Conservation (phyloP, 2,797 vertebrate species). For the Allobates femoralis region DNA sequence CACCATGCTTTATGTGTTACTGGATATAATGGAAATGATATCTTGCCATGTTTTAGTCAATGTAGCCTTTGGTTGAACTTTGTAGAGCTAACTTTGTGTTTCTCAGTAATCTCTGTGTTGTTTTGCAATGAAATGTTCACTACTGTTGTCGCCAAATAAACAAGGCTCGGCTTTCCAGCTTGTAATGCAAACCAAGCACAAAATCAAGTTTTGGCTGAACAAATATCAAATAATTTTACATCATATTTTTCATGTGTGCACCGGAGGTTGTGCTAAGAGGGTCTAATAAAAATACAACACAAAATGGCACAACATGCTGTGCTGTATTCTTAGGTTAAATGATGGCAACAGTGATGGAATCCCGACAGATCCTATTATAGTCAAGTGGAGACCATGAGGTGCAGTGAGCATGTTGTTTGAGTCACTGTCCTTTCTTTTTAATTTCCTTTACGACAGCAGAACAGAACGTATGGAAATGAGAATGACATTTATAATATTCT, state of each 20-base stretch:
- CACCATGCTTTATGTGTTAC: not conserved
- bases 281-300: no score
- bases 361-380: no score
- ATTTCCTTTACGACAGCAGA: no score
- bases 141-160: not conserved
- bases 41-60: not conserved
- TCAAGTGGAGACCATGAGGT: no score
- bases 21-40: not conserved
- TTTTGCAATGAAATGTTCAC: constrained; percentile 2
- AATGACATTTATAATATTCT: no score
- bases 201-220: not conserved
- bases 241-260: not conserved
- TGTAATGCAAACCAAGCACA: constrained; percentile 9
- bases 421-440: no score
- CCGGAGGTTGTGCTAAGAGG: no score
- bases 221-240: not conserved
- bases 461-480: no score
- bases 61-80: not conserved
- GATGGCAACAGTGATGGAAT: no score
- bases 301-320: no score
- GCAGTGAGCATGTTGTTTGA: no score
- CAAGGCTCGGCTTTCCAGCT: not conserved
- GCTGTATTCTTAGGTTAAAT: no score
- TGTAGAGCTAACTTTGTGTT: not conserved
- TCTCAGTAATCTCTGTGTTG: not conserved